A percentile compares a stretch with the other conserved stretches of the same genome.
Conservation (phyloP, 1,140 invertebrate species). For the Pollicipes pollicipes region DNA sequence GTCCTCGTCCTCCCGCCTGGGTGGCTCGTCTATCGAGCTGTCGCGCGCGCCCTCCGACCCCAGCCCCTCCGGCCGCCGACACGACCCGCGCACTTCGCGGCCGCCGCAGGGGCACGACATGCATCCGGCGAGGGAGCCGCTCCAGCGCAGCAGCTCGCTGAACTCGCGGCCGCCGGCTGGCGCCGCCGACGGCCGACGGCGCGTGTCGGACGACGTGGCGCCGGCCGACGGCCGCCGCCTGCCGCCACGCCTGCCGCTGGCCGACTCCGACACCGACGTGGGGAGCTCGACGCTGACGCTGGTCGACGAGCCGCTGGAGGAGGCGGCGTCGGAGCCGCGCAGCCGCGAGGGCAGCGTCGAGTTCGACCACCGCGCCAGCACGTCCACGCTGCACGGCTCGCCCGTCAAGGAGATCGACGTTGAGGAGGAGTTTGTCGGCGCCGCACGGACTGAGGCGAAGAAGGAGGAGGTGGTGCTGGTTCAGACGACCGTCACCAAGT, state of each 20-base stretch:
- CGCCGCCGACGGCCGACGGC: background rate
- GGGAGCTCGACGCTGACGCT: background rate
- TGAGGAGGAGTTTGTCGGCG: background rate
- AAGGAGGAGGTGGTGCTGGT: no score
- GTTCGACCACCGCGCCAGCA: constrained; percentile 1
- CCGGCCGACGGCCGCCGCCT: no score
- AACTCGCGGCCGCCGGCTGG: background rate
- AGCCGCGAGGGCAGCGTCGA: background rate
- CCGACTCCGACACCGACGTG: background rate
- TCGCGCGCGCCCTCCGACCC: no score
- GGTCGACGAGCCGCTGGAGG: background rate
- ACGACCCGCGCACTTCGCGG: background rate
- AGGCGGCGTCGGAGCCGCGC: background rate
- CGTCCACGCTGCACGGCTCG: background rate
- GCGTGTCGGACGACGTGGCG: background rate
- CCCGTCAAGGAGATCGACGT: background rate
- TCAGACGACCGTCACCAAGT: no score
- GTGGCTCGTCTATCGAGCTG: background rate
- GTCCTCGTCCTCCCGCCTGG: background rate
- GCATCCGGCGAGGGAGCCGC: no score
- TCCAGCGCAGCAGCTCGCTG: constrained; percentile 1
- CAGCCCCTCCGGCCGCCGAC: no score
- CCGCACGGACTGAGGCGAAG: no score
- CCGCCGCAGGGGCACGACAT: background rate
- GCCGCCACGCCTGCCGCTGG: background rate